phyloP scores from a whole-genome alignment of 2,113 vertebrate genomes.

The Chlorodrepanis virens region DNA sequence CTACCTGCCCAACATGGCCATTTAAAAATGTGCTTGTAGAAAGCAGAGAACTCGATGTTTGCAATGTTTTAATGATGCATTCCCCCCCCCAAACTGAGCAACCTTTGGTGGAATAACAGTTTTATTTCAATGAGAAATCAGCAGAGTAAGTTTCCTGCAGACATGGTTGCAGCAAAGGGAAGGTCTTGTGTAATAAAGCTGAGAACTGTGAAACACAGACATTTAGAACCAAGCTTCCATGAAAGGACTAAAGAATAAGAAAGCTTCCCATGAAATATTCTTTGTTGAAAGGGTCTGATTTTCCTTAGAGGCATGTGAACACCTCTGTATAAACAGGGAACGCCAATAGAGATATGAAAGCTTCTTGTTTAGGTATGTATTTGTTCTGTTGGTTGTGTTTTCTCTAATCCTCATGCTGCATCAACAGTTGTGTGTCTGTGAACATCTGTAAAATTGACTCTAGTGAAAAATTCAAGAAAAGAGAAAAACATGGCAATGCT shows the following conservation, averaged over 20 bases:
- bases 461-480: neutral
- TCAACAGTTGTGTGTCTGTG: neutral
- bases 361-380: neutral
- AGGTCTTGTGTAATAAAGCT: neutral
- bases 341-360: neutral
- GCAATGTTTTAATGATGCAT: neutral
- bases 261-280: neutral
- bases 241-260: neutral
- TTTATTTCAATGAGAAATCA: neutral
- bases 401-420: neutral
- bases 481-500: neutral
- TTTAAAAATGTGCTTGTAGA: neutral
- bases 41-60: neutral
- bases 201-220: neutral
- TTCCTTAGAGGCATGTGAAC: neutral
- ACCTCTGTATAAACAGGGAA: neutral
- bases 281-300: neutral
- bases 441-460: neutral
- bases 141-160: neutral
- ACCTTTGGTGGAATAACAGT: neutral
- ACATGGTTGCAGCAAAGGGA: neutral
- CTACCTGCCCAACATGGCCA: neutral
- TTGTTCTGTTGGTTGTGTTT: neutral
- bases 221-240: neutral
- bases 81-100: fast-evolving